phyloP scores from a whole-genome alignment of 2,797 vertebrate species.

The Spondyliosoma cantharus region DNA sequence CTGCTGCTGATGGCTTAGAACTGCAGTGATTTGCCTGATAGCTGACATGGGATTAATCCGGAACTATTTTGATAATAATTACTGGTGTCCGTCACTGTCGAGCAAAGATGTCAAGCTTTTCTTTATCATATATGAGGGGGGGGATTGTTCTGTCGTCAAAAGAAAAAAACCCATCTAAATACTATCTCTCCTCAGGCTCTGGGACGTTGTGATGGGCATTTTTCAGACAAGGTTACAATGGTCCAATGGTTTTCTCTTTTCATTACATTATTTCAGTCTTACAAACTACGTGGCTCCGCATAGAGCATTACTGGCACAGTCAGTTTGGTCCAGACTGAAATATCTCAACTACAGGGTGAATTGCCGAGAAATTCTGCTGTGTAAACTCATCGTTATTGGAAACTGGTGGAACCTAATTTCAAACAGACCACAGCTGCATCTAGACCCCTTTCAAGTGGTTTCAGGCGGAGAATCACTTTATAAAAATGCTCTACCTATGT shows the following conservation, averaged over 20 bases:
- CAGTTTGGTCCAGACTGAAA: neutral
- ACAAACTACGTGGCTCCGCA: neutral
- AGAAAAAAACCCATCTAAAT: neutral
- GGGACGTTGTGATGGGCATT: neutral
- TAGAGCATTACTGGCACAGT: neutral
- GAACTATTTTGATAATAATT: neutral
- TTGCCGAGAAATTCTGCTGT: neutral
- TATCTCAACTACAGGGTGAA: neutral
- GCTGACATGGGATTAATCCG: slow-evolving; percentile 6
- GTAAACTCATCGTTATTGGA: neutral
- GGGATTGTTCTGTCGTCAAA: neutral
- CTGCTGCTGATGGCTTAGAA: neutral
- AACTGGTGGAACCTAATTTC: neutral
- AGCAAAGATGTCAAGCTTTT: neutral
- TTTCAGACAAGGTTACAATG: neutral
- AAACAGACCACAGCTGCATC: neutral
- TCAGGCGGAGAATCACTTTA: neutral
- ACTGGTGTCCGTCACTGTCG: neutral
- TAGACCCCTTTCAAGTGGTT: slow-evolving; percentile 9
- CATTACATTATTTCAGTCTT: neutral
- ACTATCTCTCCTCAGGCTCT: neutral
- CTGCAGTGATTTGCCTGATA: neutral
- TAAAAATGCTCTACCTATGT: slow-evolving; percentile 83
- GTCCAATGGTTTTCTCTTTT: neutral
- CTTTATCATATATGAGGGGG: neutral